These are phyloP conservation scores for Drosophila nikananu DNA, from an alignment of 1,140 invertebrate species.

Conservation along the genomic window DNA sequence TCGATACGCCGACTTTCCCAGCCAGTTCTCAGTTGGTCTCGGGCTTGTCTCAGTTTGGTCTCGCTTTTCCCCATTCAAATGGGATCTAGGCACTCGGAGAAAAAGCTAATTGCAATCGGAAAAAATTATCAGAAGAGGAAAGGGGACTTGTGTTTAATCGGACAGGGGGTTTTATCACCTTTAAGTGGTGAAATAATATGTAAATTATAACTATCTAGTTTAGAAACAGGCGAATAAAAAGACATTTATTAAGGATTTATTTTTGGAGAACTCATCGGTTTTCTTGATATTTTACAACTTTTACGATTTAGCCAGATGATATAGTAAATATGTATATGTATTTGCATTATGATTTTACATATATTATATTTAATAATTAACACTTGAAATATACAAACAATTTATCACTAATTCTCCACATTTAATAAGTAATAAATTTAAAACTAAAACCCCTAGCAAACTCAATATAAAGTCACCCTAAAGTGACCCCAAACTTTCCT, in stretches of 20 bases:
- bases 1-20: slow-evolving; percentile 48
- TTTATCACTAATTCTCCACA: neutral
- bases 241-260: neutral
- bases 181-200: neutral
- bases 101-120: neutral
- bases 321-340: too few relatives aligned
- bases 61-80: slow-evolving; percentile 49
- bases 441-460: neutral
- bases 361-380: too few relatives aligned
- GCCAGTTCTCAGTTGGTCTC: slow-evolving; percentile 32
- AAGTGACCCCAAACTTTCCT: neutral
- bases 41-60: slow-evolving; percentile 12
- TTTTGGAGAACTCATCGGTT: neutral
- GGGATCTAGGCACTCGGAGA: neutral
- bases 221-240: neutral
- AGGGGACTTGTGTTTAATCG: too few relatives aligned
- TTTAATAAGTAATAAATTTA: neutral
- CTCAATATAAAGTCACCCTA: neutral
- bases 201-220: neutral
- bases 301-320: too few relatives aligned
- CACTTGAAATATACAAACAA: too few relatives aligned
- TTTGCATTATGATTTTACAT: too few relatives aligned
- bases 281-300: accelerated
- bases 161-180: too few relatives aligned
- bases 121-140: neutral